Base-by-base conservation (phyloP, 1,140 invertebrate species). In the Hyposmocoma kahamanoa region DNA sequence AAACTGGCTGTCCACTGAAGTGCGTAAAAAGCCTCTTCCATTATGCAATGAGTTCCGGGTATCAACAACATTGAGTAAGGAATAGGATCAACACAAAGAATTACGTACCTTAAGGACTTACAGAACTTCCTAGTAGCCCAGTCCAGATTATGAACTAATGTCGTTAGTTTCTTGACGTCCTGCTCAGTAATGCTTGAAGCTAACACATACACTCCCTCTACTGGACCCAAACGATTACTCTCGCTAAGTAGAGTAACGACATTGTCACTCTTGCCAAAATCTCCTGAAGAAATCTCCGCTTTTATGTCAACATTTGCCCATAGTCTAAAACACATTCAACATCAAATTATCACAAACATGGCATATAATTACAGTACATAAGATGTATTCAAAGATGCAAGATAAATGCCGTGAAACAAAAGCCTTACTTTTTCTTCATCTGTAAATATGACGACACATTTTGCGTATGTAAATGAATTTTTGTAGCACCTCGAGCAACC, bases 1-100 rank as follows among this genome's bases (percentile, higher is more conserved):
- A n/a, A n/a, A n/a, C n/a, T n/a, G n/a, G n/a, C n/a, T n/a, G n/a
- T n/a, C n/a, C n/a, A n/a, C n/a, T n/a, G n/a, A n/a, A n/a, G n/a
- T n/a, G n/a, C n/a, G n/a, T n/a, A n/a, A n/a, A n/a, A n/a, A n/a
- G n/a, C n/a, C n/a, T n/a, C n/a, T n/a, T n/a, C n/a, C n/a, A n/a
- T n/a, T n/a, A n/a, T n/a, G n/a, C n/a, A n/a, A n/a, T n/a, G n/a
- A n/a, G n/a, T n/a, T n/a, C n/a, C n/a, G n/a, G n/a, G n/a, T n/a
- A n/a, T n/a, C n/a, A n/a, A n/a, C n/a, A 54, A 22, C 56, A 56
- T 18, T 62, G 19, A 11, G 56, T 55, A 26, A 52, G 17, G 42
- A 24, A 24, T 47, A 32, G 8, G 13, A 30, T 41, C 42, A 20
- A 46, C 41, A 24, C 15, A 24, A 24, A 24, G 15, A 17, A n/a